Conservation (phyloP, 2,888 invertebrate species). For the Drosophila atroscutellata region DNA sequence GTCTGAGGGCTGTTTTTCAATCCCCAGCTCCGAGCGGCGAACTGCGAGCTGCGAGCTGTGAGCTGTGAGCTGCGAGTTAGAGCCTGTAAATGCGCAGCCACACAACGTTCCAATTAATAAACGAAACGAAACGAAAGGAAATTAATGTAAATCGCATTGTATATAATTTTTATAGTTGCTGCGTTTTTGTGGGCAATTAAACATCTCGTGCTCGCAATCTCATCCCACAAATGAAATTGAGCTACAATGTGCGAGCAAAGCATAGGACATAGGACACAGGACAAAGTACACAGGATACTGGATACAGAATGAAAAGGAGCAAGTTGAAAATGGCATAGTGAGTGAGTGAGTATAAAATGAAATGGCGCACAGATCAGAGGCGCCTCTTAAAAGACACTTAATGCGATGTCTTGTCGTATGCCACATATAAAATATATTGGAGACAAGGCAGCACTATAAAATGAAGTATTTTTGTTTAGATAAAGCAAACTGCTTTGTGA, state of each 20-base stretch:
- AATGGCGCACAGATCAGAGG: conserved; percentile 1
- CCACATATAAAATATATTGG: background rate
- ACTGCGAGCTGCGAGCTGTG: background rate
- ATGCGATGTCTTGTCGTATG: conserved; percentile 1
- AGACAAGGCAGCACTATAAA: background rate
- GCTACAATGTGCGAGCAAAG: conserved; percentile 9
- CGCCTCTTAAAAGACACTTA: conserved; percentile 7
- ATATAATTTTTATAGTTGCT: conserved; percentile 74
- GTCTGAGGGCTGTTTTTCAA: background rate
- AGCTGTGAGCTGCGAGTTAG: background rate
- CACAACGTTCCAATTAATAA: conserved; percentile 74
- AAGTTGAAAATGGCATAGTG: conserved; percentile 13
- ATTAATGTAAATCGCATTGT: conserved; percentile 74
- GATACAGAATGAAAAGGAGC: background rate
- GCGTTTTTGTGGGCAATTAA: conserved; percentile 78
- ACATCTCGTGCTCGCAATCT: conserved; percentile 58
- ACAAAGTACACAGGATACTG: background rate
- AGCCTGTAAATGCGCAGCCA: conserved; percentile 50
- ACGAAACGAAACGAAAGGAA: conserved; percentile 52
- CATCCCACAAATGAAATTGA: conserved; percentile 3
- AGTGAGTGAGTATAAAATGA: conserved; percentile 4
- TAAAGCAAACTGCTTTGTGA: background rate
- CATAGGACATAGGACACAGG: background rate
- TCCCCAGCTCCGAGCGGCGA: background rate
- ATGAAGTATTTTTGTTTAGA: background rate